Conservation (phyloP, 2,797 vertebrate genomes). For the Pseudochirops cupreus region DNA sequence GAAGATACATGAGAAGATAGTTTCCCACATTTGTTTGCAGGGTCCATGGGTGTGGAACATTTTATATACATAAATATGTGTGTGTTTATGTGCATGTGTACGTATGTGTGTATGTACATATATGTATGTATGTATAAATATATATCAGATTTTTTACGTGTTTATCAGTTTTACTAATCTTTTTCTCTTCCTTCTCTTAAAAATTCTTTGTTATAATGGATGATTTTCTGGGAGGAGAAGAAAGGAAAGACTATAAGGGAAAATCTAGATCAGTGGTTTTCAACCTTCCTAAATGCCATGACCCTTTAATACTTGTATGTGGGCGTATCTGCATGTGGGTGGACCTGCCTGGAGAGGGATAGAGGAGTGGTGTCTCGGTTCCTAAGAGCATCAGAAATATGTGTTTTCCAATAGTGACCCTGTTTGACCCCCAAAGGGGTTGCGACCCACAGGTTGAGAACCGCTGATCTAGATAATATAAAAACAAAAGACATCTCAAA, state of each 20-base stretch:
- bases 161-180: neutral
- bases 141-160: neutral
- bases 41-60: neutral
- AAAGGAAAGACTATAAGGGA: neutral
- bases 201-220: neutral
- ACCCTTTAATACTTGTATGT: too few relatives aligned
- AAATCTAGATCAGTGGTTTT: neutral
- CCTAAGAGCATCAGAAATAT: too few relatives aligned
- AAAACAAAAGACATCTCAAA: neutral
- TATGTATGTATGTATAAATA: neutral
- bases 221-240: neutral
- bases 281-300: too few relatives aligned
- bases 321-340: too few relatives aligned
- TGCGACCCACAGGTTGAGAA: too few relatives aligned
- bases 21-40: neutral
- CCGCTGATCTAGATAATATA: neutral
- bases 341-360: too few relatives aligned
- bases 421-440: too few relatives aligned
- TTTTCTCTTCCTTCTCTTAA: neutral
- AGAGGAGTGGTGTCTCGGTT: too few relatives aligned
- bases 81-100: too few relatives aligned
- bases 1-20: neutral
- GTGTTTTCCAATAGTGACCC: too few relatives aligned
- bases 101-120: too few relatives aligned
- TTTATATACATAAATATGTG: neutral